Percentiles rank a stretch among this genome's conserved stretches.
These are phyloP conservation scores for Hydractinia symbiolongicarpus DNA, from an alignment of 30 jellyfish, hydroid and myxozoan genomes.

Conservation along the genomic window DNA sequence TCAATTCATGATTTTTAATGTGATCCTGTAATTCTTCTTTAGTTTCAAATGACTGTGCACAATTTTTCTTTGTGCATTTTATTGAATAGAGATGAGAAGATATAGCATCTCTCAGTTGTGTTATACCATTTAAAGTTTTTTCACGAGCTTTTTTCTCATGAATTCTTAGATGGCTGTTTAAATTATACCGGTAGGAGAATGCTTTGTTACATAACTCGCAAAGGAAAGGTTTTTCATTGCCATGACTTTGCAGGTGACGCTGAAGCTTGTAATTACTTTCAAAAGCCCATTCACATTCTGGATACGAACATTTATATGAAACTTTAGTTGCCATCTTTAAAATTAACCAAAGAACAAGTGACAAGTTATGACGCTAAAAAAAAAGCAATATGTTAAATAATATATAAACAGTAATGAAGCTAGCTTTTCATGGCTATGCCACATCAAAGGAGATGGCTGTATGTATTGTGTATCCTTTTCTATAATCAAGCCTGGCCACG, in stretches of 20 bases:
- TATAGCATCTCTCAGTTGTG: neutral
- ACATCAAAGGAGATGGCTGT: no score
- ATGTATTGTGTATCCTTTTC: no score
- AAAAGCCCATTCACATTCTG: constrained; percentile 28
- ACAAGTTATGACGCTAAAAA: no score
- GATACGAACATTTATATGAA: constrained; percentile 3
- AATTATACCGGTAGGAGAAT: constrained; percentile 21
- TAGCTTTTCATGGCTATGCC: no score
- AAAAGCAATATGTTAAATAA: no score
- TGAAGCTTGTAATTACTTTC: constrained; percentile 18
- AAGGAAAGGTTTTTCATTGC: constrained; percentile 23
- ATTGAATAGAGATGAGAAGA: constrained; percentile 1
- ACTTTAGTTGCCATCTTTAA: no score
- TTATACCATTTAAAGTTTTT: neutral
- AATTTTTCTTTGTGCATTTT: constrained; percentile 19
- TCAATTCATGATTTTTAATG: constrained; percentile 17
- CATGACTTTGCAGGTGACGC: constrained; percentile 24
- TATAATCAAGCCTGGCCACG: no score
- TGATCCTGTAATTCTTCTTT: constrained; percentile 13
- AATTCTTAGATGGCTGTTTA: constrained; percentile 12
- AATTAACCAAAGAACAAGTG: no score
- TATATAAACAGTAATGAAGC: no score
- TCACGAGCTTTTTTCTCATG: neutral
- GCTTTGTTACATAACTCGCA: constrained; percentile 7
- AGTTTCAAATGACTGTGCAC: constrained; percentile 1